These are phyloP conservation scores for Piaya cayana DNA, from an alignment of 2,113 vertebrate genomes.

Conservation along the genomic window DNA sequence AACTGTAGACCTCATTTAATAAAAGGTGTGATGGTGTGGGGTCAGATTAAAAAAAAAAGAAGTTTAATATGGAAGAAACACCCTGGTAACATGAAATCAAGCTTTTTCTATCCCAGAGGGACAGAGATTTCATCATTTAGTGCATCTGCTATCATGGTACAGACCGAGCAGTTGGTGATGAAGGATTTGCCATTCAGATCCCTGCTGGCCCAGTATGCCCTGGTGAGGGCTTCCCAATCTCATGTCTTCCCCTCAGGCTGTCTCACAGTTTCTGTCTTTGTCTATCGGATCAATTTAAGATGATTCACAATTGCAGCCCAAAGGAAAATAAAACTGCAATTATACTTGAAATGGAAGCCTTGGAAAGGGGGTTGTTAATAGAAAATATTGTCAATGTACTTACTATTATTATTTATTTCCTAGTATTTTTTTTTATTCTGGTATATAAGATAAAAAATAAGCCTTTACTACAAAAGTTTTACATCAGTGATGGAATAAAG, in stretches of 20 bases:
- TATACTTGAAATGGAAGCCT: not conserved
- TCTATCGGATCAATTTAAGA: not conserved
- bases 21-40: not conserved
- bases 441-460: not conserved
- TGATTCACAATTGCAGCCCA: conserved; percentile 1
- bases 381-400: not conserved
- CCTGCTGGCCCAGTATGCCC: not conserved
- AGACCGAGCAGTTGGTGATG: not conserved
- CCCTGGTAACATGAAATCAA: not conserved
- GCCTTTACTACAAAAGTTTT: not conserved
- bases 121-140: not conserved
- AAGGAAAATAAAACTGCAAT: not conserved
- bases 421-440: not conserved
- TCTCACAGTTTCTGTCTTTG: not conserved
- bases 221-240: not conserved
- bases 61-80: not conserved
- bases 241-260: not conserved
- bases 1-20: not conserved
- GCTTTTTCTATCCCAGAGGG: not conserved
- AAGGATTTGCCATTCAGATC: not conserved
- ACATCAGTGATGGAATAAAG: not conserved
- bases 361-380: not conserved
- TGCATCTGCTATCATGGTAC: not conserved
- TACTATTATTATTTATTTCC: not conserved
- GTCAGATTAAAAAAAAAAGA: not conserved